Conservation (phyloP, 1,140 invertebrate species). For the Heliconius eleuchia region DNA sequence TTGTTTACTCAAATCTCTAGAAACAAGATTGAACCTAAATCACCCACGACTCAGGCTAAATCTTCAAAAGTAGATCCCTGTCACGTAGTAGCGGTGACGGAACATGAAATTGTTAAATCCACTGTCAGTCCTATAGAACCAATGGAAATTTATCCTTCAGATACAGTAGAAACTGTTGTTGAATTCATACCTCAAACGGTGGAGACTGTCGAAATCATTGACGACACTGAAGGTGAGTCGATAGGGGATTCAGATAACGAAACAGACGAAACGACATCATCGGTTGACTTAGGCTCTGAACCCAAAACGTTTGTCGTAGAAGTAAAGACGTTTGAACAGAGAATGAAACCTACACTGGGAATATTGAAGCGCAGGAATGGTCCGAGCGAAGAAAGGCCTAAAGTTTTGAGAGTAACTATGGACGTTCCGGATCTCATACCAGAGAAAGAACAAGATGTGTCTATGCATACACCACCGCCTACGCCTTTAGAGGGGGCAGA, state of each 20-base stretch:
- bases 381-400: slow-evolving; percentile 43
- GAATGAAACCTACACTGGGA: slow-evolving; percentile 69
- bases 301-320: slow-evolving; percentile 72
- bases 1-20: slow-evolving; percentile 87
- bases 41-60: slow-evolving; percentile 31
- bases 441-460: slow-evolving; percentile 43
- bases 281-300: slow-evolving; percentile 62
- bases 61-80: slow-evolving; percentile 67
- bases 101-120: slow-evolving; percentile 80
- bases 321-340: slow-evolving; percentile 62
- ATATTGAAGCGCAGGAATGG: slow-evolving; percentile 63
- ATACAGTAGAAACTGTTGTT: slow-evolving; percentile 56
- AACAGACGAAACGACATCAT: slow-evolving; percentile 38
- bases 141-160: slow-evolving; percentile 53
- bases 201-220: slow-evolving; percentile 64
- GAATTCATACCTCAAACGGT: slow-evolving; percentile 67
- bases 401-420: slow-evolving; percentile 48
- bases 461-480: slow-evolving; percentile 50
- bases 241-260: slow-evolving; percentile 81
- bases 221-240: slow-evolving; percentile 83
- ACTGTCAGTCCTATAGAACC: slow-evolving; percentile 77
- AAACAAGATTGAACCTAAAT: slow-evolving; percentile 69
- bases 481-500: slow-evolving; percentile 47
- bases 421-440: slow-evolving; percentile 59
- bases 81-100: slow-evolving; percentile 82